Evolutionary conservation across 2,797 vertebrate genomes (phyloP), one percentile per base, ranked within the genome.

Genomic region (Arremon aurantiirostris): DNA sequence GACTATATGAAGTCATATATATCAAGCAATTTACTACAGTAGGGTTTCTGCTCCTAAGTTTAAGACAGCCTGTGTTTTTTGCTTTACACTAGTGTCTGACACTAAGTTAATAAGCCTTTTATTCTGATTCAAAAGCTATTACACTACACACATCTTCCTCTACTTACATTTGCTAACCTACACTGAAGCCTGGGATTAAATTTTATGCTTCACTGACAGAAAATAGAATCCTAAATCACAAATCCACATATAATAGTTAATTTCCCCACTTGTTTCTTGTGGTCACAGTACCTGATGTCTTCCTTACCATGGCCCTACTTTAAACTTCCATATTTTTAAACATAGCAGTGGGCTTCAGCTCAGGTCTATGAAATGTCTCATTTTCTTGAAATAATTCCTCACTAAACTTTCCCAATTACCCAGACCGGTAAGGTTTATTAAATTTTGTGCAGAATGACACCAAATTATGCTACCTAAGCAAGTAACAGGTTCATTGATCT

Each of bases 161-260:
- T 68, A 76, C 66, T 53, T 64, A 89, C 44, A 93, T 94, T 92
- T 94, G 90, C 88, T 90, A 95, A 94, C 71, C 73, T 81, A 87
- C 3, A 10, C 72, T 41, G 79, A 84, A 56, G 70, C 60, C 61
- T 59, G 60, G 96, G 95, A 97, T 96, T 96, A 95, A 96, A 97
- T 94, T 90, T 97, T 96, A 96, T 39, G 93, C 93, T 95, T 96
- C 92, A 3, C 21, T 94, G 94, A 97, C 80, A 97, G 76, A 96
- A 97, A 97, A 96, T 11, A 94, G 94, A 97, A 90, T 80, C 87
- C 92, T 90, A 93, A 91, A 95, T 87, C 88, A 81, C 92, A 82
- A 95, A 86, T 77, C 91, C 81, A 86, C 24, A 59, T 37, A n/a
- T 80, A 96, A 94, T 39, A 93, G 73, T 82, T 96, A 78, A 83